phyloP scores from a whole-genome alignment of 2,113 vertebrate species.

The Agelaius tricolor region DNA sequence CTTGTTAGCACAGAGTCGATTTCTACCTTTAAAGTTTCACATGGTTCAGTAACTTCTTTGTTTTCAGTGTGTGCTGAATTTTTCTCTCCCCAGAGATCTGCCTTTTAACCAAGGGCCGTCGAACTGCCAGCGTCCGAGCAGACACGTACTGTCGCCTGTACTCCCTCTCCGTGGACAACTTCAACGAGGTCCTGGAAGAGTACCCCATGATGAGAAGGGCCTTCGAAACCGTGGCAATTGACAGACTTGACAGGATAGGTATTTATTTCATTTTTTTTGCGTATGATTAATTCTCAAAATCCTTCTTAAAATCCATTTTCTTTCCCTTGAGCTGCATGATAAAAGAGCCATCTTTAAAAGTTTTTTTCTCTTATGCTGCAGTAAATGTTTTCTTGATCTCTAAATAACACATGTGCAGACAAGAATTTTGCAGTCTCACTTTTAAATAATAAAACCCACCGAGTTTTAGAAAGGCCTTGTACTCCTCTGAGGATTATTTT shows the following conservation, averaged over 20 bases:
- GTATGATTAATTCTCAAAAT: background rate
- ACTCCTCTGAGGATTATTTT: background rate
- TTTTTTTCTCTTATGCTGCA: background rate
- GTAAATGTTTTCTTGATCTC: background rate
- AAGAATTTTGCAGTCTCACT: background rate
- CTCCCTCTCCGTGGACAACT: slow-evolving; percentile 97
- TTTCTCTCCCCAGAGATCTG: slow-evolving; percentile 87
- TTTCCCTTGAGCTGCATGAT: background rate
- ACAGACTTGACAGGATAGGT: slow-evolving; percentile 90
- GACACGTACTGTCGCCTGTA: slow-evolving; percentile 98
- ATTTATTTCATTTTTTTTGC: background rate
- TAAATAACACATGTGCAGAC: background rate
- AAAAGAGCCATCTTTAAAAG: background rate
- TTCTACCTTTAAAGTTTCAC: background rate
- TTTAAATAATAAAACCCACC: background rate
- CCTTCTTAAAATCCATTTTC: background rate
- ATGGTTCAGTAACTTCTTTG: background rate
- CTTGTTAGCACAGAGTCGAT: background rate
- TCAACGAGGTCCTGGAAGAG: slow-evolving; percentile 97
- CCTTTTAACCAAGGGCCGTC: slow-evolving; percentile 94
- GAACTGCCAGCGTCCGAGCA: slow-evolving; percentile 95
- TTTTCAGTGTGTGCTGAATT: background rate
- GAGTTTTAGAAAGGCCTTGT: background rate
- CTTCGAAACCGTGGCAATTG: slow-evolving; percentile 98
- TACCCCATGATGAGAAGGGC: slow-evolving; percentile 99